Evolutionary conservation across 2,797 vertebrate genomes (phyloP).

Genomic region (Podarcis lilfordi): DNA sequence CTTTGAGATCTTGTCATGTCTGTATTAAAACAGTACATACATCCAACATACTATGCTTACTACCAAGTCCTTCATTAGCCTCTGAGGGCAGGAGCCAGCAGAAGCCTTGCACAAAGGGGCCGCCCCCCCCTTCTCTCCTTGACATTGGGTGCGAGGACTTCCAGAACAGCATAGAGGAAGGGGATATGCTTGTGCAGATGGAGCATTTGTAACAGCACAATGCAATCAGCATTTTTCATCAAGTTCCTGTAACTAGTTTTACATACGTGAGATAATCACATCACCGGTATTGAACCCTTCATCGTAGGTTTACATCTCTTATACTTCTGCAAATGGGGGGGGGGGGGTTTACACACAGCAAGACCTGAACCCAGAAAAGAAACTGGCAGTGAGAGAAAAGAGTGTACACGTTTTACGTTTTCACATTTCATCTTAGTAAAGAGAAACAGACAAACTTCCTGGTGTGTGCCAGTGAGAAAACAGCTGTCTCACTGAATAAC

Average conservation of each 20-base stretch:
- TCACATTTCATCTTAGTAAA: neutral
- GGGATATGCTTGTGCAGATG: neutral
- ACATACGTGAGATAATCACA: neutral
- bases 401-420: neutral
- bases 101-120: no score
- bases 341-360: no score
- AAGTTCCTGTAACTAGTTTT: neutral
- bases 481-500: neutral
- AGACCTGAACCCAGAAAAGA: neutral
- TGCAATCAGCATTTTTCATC: neutral
- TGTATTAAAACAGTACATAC: neutral
- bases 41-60: neutral
- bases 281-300: neutral
- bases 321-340: neutral
- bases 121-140: no score
- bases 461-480: neutral
- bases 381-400: neutral
- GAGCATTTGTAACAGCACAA: neutral
- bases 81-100: no score
- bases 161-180: no score
- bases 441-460: neutral
- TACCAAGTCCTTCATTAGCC: neutral
- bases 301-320: neutral
- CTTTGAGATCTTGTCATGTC: no score
- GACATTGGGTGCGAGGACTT: no score